Conservation (phyloP, 2,797 vertebrate species). For the Notolepis coatsorum region DNA sequence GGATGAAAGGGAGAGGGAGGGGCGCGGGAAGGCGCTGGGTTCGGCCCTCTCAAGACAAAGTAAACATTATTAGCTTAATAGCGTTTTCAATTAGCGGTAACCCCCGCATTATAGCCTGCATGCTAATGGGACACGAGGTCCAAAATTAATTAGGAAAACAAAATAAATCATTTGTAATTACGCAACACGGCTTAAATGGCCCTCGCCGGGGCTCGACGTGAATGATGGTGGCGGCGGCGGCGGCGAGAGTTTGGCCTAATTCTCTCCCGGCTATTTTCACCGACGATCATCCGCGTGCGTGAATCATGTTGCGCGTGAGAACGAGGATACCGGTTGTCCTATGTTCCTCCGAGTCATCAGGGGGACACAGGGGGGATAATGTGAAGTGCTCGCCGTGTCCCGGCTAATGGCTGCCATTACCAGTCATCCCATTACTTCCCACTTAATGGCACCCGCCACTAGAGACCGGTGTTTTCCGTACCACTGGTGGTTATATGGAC, state of each 20-base stretch:
- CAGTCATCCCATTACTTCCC: constrained; percentile 37
- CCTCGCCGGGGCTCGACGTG: constrained; percentile 54
- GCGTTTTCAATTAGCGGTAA: constrained; percentile 76
- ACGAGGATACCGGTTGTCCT: constrained; percentile 1
- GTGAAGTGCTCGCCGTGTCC: constrained; percentile 34
- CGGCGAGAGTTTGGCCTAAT: constrained; percentile 46
- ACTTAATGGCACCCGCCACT: constrained; percentile 10
- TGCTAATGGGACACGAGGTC: constrained; percentile 70
- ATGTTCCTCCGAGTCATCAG: constrained; percentile 2
- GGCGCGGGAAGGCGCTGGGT: constrained; percentile 25
- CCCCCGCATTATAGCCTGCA: constrained; percentile 61
- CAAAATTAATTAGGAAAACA: constrained; percentile 61
- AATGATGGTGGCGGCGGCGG: constrained; percentile 44
- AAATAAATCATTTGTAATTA: constrained; percentile 73
- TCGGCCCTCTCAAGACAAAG: constrained; percentile 67
- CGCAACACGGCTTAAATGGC: constrained; percentile 61
- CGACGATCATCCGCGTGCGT: constrained; percentile 27
- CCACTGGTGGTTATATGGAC: constrained; percentile 58
- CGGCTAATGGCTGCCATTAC: constrained; percentile 47
- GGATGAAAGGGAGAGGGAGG: constrained; percentile 71
- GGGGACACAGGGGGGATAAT: constrained; percentile 5
- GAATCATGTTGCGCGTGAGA: neutral
- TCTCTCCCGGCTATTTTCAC: constrained; percentile 34
- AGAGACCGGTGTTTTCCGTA: constrained; percentile 12
- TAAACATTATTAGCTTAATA: constrained; percentile 80